phyloP scores from a whole-genome alignment of 2,797 vertebrate species.

The Agapornis canus region DNA sequence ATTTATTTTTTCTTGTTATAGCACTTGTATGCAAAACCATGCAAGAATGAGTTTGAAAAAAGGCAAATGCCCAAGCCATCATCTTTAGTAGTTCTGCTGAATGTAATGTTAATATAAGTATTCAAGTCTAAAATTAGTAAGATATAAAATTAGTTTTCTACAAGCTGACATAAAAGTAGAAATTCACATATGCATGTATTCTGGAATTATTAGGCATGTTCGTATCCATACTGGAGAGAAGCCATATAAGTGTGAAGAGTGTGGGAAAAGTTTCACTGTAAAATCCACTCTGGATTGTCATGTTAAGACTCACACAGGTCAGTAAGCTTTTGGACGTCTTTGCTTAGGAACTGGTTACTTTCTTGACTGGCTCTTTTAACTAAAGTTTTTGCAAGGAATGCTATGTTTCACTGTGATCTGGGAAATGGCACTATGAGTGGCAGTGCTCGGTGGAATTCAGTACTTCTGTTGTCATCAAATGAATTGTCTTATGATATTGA shows the following conservation, averaged over 20 bases:
- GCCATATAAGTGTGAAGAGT: constrained; percentile 95
- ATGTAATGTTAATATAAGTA: neutral
- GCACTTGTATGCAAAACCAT: neutral
- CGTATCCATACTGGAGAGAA: constrained; percentile 98
- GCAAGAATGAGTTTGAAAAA: neutral
- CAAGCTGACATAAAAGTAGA: neutral
- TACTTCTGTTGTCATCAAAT: neutral
- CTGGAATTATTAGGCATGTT: constrained; percentile 84
- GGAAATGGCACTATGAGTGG: neutral
- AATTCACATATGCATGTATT: neutral
- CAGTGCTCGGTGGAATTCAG: neutral
- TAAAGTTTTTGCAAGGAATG: neutral
- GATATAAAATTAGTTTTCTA: neutral
- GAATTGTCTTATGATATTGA: neutral
- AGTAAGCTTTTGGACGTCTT: constrained; percentile 9
- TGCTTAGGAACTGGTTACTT: neutral
- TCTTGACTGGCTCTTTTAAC: neutral
- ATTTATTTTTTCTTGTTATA: neutral
- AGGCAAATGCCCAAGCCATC: neutral
- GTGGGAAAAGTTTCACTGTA: constrained; percentile 97
- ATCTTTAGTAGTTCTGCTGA: neutral
- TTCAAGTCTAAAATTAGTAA: neutral
- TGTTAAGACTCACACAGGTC: constrained; percentile 96
- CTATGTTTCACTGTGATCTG: neutral
- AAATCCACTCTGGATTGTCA: constrained; percentile 98